A percentile compares a stretch with the other conserved stretches of the same genome.
Evolutionary conservation across 2,113 vertebrate genomes (phyloP).

Genomic region (Cebus imitator): DNA sequence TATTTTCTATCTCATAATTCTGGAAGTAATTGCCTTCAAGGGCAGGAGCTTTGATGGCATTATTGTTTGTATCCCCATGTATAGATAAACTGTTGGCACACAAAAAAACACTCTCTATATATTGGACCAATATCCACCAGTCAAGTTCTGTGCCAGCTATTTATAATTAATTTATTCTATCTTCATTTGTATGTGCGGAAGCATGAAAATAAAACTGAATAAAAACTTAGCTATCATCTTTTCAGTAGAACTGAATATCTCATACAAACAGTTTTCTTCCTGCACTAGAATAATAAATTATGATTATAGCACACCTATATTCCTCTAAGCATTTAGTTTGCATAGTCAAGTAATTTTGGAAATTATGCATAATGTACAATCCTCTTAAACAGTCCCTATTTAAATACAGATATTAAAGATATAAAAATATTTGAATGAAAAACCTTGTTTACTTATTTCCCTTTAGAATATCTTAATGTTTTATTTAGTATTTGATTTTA

Average conservation of each 20-base stretch:
- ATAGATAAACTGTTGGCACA: neutral
- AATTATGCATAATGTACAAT: neutral
- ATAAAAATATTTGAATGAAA: neutral
- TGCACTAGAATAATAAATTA: neutral
- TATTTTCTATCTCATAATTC: neutral
- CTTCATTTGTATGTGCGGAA: neutral
- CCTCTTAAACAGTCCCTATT: neutral
- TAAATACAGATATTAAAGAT: neutral
- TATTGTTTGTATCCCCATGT: neutral
- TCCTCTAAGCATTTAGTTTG: neutral
- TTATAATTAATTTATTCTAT: neutral
- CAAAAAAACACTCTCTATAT: neutral
- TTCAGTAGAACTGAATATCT: neutral
- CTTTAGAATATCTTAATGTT: neutral
- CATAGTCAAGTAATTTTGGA: neutral
- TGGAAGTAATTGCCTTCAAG: neutral
- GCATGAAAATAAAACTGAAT: neutral
- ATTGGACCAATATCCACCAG: neutral
- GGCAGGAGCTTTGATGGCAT: neutral
- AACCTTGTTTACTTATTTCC: neutral
- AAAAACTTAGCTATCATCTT: neutral
- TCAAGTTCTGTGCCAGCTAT: neutral
- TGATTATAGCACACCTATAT: neutral
- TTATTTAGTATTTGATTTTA: neutral
- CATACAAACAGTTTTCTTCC: neutral